phyloP scores from a whole-genome alignment of 2,797 vertebrate genomes.

The Myotis planiceps region DNA sequence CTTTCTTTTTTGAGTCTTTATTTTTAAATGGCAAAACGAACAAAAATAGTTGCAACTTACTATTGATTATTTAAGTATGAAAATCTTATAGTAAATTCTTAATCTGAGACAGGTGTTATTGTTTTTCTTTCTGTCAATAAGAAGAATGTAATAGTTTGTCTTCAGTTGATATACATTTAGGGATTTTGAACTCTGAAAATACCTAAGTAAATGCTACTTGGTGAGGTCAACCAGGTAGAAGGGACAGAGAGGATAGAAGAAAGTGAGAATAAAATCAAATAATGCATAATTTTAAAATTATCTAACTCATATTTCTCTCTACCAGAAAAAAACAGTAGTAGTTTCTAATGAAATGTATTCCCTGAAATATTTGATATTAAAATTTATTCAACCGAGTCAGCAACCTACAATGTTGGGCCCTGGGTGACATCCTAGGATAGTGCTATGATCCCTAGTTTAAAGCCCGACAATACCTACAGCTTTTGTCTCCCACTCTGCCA shows the following conservation, averaged over 20 bases:
- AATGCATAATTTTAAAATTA: slow-evolving; percentile 16
- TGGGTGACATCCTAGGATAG: background rate
- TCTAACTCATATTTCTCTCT: background rate
- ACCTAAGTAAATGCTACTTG: background rate
- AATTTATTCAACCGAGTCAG: background rate
- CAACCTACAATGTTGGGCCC: background rate
- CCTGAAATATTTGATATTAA: slow-evolving; percentile 15
- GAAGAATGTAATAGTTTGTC: background rate
- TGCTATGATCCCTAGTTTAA: background rate
- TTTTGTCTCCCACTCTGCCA: background rate
- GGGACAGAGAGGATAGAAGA: background rate
- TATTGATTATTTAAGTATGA: slow-evolving; percentile 44
- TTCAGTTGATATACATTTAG: background rate
- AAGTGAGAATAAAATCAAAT: slow-evolving; percentile 13
- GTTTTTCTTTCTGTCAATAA: background rate
- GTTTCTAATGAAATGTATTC: slow-evolving; percentile 22
- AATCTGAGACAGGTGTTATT: background rate
- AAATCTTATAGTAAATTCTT: slow-evolving; percentile 34
- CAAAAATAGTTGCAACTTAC: background rate
- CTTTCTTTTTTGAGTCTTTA: background rate
- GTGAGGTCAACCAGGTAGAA: background rate
- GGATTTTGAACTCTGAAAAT: slow-evolving; percentile 43
- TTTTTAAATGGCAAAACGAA: background rate
- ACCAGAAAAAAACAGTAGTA: background rate
- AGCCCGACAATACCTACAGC: background rate